Conservation (phyloP, 2,113 vertebrate genomes). For the Eleginops maclovinus region DNA sequence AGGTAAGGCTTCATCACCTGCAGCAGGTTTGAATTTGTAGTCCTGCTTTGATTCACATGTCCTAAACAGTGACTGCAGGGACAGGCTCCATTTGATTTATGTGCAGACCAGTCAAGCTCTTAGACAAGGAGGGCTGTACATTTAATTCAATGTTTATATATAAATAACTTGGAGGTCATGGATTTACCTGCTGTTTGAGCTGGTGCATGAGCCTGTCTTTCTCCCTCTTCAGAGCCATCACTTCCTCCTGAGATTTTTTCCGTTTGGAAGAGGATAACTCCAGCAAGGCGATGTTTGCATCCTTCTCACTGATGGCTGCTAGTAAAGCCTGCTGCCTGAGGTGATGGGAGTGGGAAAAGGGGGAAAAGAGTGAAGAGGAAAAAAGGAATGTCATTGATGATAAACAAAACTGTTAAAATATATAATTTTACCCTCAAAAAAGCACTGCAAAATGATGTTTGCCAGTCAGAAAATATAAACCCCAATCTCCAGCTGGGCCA, state of each 20-base stretch:
- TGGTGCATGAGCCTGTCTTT: constrained; percentile 96
- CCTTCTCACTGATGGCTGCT: constrained; percentile 97
- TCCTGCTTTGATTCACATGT: constrained; percentile 52
- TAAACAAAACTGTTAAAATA: background rate
- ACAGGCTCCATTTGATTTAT: constrained; percentile 51
- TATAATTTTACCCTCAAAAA: background rate
- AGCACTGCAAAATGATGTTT: background rate
- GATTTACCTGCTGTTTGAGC: constrained; percentile 94
- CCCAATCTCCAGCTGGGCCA: constrained; percentile 33
- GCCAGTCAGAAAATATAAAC: background rate
- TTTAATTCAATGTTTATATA: constrained; percentile 35
- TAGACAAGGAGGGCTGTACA: constrained; percentile 16
- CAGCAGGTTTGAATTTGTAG: constrained; percentile 68
- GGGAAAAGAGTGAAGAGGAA: background rate
- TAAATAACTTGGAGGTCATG: constrained; percentile 37
- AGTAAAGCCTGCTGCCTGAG: constrained; percentile 94
- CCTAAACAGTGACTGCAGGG: constrained; percentile 55
- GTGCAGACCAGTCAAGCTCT: constrained; percentile 31
- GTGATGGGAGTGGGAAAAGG: constrained; percentile 17
- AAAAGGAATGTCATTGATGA: background rate
- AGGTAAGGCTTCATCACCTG: constrained; percentile 30
- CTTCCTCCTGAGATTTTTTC: constrained; percentile 95
- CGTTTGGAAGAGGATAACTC: constrained; percentile 94
- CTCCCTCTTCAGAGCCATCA: constrained; percentile 93
- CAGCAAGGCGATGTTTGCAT: constrained; percentile 96